Percentiles rank a stretch among this genome's conserved stretches.
Conservation (phyloP, 92 coral and sea anemone genomes). For the Galaxea fascicularis region DNA sequence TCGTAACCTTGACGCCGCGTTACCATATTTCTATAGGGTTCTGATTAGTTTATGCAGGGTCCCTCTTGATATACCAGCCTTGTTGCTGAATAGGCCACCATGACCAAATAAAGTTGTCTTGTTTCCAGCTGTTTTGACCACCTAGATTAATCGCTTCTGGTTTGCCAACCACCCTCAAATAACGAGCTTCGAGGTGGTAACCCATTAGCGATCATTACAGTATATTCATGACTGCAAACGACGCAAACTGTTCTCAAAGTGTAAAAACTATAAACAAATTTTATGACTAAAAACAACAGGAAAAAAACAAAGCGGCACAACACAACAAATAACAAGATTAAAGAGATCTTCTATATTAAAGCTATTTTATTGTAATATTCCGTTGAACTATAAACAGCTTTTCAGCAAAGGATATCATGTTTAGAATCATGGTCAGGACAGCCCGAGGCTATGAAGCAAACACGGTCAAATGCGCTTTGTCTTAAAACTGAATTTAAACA, state of each 20-base stretch:
- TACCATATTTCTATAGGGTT: too few relatives aligned
- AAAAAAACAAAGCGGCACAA: background rate
- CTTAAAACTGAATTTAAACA: conserved; percentile 24
- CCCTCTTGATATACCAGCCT: too few relatives aligned
- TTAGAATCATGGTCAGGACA: conserved; percentile 14
- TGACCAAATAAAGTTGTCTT: too few relatives aligned
- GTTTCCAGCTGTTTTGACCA: too few relatives aligned
- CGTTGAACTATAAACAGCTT: background rate
- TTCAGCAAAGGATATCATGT: conserved; percentile 1
- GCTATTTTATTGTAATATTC: background rate
- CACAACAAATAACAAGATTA: background rate
- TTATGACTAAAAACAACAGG: background rate
- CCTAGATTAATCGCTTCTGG: too few relatives aligned
- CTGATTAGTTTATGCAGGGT: too few relatives aligned
- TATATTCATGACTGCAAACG: background rate
- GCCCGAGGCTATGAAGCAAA: conserved; percentile 32
- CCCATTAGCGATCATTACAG: background rate
- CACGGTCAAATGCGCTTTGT: background rate
- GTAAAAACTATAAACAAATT: background rate
- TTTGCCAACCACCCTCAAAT: background rate
- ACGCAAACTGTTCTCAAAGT: background rate
- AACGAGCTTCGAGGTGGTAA: background rate
- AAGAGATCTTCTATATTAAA: background rate
- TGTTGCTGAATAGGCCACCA: too few relatives aligned
- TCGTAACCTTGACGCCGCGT: too few relatives aligned